phyloP scores from a whole-genome alignment of 2,797 vertebrate genomes.

The Gobionotothen gibberifrons region DNA sequence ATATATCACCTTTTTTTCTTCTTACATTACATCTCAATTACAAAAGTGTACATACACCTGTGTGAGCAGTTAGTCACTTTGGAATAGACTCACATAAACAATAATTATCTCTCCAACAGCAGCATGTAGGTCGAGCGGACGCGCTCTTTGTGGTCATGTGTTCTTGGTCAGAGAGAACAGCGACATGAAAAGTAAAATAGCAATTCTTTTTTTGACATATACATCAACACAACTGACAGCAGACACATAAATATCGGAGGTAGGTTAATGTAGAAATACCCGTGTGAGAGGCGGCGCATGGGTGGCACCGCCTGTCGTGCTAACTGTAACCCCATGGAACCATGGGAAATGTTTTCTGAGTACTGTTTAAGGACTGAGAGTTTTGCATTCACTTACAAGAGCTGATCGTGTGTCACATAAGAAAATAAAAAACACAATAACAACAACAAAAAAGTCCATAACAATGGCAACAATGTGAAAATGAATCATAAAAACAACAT shows the following conservation, averaged over 20 bases:
- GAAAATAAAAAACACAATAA: slow-evolving; percentile 33
- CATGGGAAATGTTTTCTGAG: slow-evolving; percentile 73
- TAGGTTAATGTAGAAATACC: slow-evolving; percentile 83
- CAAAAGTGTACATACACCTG: slow-evolving; percentile 79
- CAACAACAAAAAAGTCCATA: slow-evolving; percentile 27
- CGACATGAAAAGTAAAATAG: slow-evolving; percentile 56
- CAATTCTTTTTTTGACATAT: slow-evolving; percentile 54
- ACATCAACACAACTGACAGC: slow-evolving; percentile 67
- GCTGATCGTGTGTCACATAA: slow-evolving; percentile 57
- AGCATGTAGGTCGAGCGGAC: slow-evolving; percentile 73
- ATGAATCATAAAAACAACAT: slow-evolving; percentile 63
- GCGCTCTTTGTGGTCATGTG: slow-evolving; percentile 71
- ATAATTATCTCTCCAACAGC: slow-evolving; percentile 75
- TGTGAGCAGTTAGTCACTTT: slow-evolving; percentile 81
- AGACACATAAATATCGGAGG: slow-evolving; percentile 79
- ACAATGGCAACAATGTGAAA: slow-evolving; percentile 61
- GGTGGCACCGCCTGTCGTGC: slow-evolving; percentile 57
- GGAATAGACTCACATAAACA: slow-evolving; percentile 73
- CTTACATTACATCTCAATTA: slow-evolving; percentile 80
- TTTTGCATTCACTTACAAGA: slow-evolving; percentile 67
- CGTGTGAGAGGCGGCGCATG: slow-evolving; percentile 71
- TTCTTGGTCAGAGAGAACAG: slow-evolving; percentile 72
- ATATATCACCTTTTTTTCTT: slow-evolving; percentile 78
- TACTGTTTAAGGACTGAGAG: slow-evolving; percentile 56
- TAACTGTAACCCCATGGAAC: slow-evolving; percentile 69